A percentile compares a stretch with the other conserved stretches of the same genome.
phyloP scores from a whole-genome alignment of 2,888 invertebrate species.

The Allygus modestus region DNA sequence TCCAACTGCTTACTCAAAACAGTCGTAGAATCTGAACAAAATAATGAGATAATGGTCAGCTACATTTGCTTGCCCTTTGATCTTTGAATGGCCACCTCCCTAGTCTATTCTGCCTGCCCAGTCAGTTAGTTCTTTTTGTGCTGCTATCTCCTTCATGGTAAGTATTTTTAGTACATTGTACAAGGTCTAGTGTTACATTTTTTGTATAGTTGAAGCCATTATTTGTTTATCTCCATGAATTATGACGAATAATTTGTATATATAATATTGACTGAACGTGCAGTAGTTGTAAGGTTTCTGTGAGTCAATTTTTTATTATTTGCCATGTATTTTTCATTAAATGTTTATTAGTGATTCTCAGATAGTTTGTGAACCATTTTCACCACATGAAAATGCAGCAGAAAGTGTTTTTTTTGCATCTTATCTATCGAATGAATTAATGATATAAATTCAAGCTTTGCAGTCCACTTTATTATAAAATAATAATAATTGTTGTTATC shows the following conservation, averaged over 20 bases:
- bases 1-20: slow-evolving; percentile 36
- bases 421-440: background rate
- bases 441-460: background rate
- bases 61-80: slow-evolving; percentile 52
- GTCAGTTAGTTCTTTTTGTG: slow-evolving; percentile 21
- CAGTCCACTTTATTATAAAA: too few relatives aligned
- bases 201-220: background rate
- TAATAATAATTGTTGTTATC: too few relatives aligned
- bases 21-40: slow-evolving; percentile 21
- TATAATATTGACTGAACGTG: too few relatives aligned
- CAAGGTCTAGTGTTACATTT: background rate
- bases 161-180: background rate
- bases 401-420: background rate
- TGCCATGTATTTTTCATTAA: too few relatives aligned
- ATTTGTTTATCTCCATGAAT: background rate
- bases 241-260: too few relatives aligned
- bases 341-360: too few relatives aligned
- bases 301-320: too few relatives aligned
- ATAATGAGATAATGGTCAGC: background rate
- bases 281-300: too few relatives aligned
- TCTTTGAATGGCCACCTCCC: slow-evolving; percentile 38
- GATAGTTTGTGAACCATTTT: too few relatives aligned
- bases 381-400: too few relatives aligned
- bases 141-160: slow-evolving; percentile 24
- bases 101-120: background rate